Evolutionary conservation across 2,113 vertebrate genomes (phyloP).

Genomic region (Oryzias melastigma): DNA sequence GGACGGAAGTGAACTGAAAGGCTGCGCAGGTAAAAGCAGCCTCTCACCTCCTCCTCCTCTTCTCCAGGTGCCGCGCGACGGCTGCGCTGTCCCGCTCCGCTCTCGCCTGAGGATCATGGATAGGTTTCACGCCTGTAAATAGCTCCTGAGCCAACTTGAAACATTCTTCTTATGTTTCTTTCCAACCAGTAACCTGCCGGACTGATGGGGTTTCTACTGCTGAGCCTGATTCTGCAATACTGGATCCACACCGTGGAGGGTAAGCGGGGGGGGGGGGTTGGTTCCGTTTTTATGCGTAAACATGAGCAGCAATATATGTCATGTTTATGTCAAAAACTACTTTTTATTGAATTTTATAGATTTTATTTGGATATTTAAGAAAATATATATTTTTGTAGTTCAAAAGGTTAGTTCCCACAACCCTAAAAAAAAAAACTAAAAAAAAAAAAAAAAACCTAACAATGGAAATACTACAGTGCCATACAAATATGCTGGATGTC

Average conservation of each 20-base stretch:
- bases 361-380: too few relatives aligned
- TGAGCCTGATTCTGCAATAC: slow-evolving; percentile 88
- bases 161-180: slow-evolving; percentile 69
- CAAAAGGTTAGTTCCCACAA: too few relatives aligned
- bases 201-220: slow-evolving; percentile 94
- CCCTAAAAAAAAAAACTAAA: too few relatives aligned
- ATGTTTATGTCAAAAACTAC: background rate
- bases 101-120: slow-evolving; percentile 7
- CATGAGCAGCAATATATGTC: background rate
- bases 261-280: slow-evolving; percentile 71
- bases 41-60: slow-evolving; percentile 24
- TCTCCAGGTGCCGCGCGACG: slow-evolving; percentile 44
- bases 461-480: background rate
- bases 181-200: slow-evolving; percentile 82
- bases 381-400: too few relatives aligned
- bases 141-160: slow-evolving; percentile 50
- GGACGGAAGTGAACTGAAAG: slow-evolving; percentile 86
- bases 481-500: background rate
- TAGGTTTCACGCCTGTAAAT: slow-evolving; percentile 28
- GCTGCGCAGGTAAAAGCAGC: slow-evolving; percentile 64
- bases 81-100: slow-evolving; percentile 7
- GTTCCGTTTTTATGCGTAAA: slow-evolving; percentile 16
- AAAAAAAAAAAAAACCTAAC: too few relatives aligned
- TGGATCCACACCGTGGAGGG: slow-evolving; percentile 86
- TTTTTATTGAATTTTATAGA: too few relatives aligned